phyloP scores from a whole-genome alignment of 1,140 invertebrate species.

The Stenopsyche tienmushanensis region DNA sequence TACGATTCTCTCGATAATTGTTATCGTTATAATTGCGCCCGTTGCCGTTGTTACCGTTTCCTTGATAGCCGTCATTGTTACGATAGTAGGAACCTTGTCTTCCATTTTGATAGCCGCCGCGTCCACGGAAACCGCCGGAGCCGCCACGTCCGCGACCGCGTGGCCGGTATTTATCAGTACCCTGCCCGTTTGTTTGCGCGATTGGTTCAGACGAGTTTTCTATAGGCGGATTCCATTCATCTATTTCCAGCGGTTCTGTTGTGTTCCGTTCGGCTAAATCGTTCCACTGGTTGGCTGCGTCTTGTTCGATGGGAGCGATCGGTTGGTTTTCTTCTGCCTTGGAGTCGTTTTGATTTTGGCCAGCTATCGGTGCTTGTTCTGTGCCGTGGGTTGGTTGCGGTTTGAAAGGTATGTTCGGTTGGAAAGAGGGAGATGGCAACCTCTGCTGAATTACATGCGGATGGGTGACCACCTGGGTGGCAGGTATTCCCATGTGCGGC shows the following conservation, averaged over 20 bases:
- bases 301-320: conserved; percentile 3
- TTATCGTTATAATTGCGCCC: conserved; percentile 44
- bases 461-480: conserved; percentile 38
- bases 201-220: conserved; percentile 14
- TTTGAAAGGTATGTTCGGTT: conserved; percentile 32
- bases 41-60: conserved; percentile 34
- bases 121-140: conserved; percentile 21
- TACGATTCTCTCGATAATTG: conserved; percentile 51
- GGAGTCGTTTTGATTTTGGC: conserved; percentile 14
- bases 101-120: conserved; percentile 37
- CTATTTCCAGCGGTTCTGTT: conserved; percentile 31
- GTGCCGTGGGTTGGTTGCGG: conserved; percentile 34
- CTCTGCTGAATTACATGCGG: conserved; percentile 39
- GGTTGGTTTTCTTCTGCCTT: conserved; percentile 18
- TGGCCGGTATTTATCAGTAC: conserved; percentile 31
- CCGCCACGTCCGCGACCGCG: conserved; percentile 30
- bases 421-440: conserved; percentile 39
- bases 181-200: conserved; percentile 16
- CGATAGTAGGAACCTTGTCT: conserved; percentile 28
- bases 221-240: conserved; percentile 33
- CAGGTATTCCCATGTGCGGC: conserved; percentile 26
- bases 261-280: conserved; percentile 9
- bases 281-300: not conserved
- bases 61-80: conserved; percentile 42
- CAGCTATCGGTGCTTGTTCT: conserved; percentile 27